Evolutionary conservation across 2,113 vertebrate species (phyloP), one percentile per base, ranked within the genome.

Genomic region (Seriola quinqueradiata): DNA sequence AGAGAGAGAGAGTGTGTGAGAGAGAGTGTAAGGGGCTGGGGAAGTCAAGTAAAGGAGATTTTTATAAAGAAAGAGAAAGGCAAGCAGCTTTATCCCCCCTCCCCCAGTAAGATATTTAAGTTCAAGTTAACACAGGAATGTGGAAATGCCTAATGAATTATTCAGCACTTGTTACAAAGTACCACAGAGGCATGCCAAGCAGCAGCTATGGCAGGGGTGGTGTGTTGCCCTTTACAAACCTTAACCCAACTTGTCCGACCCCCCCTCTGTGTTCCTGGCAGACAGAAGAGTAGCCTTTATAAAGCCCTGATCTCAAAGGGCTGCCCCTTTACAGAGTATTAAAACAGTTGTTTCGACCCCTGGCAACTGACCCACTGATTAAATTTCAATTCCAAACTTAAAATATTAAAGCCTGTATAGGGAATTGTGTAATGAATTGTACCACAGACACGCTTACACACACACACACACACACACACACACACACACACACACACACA

Each of bases 81-180:
- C 74, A 79, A 58, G 34, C 42, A 66, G 28, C 55, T 64, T 52
- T 36, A 50, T 69, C 42, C 40, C 9, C 12, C 23, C 21, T 38
- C 38, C 69, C 3, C 50, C 44, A 50, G 58, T 67, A 77, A 28
- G 67, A 73, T 85, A 75, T 76, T 75, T 71, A 81, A 75, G 77
- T 78, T 81, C 65, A 89, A 79, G 77, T 87, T 87, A 91, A 89
- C 58, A 8, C 71, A 69, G 60, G 34, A 60, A 80, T 90, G 86
- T 90, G 75, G 72, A 87, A 88, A 86, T 54, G 40, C 73, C 40
- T 74, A 9, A 81, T 93, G 85, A 93, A 92, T 93, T 84, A 93
- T 94, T 90, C 91, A 93, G 9, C 11, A 16, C 67, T 71, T 79
- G 77, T 82, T 87, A 72, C 69, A 19, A 48, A 66, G 81, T 8